Percentiles rank a stretch among this genome's conserved stretches.
phyloP scores from a whole-genome alignment of 2,797 vertebrate species.

The Spondyliosoma cantharus region DNA sequence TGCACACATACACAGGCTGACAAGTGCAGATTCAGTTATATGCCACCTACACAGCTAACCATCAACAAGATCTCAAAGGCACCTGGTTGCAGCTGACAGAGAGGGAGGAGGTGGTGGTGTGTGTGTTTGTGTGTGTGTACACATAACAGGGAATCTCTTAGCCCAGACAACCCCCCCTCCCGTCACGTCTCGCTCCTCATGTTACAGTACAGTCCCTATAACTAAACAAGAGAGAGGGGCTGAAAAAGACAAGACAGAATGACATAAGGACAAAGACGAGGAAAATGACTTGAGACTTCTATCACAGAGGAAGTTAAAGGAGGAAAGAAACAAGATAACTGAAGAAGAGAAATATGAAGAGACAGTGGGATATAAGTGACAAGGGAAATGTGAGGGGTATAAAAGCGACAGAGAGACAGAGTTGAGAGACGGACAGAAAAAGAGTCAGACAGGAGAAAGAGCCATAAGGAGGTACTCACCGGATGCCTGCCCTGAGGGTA shows the following conservation, averaged over 20 bases:
- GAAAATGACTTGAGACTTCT: background rate
- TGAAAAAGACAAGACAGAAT: slow-evolving; percentile 8
- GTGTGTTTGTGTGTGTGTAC: slow-evolving; percentile 35
- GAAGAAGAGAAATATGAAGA: background rate
- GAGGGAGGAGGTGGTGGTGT: slow-evolving; percentile 30
- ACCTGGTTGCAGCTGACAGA: slow-evolving; percentile 74
- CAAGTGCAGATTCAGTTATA: slow-evolving; percentile 52
- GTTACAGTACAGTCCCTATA: slow-evolving; percentile 60
- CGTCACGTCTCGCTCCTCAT: slow-evolving; percentile 50
- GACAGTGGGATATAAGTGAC: background rate
- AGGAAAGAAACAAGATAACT: background rate
- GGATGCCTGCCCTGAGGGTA: slow-evolving; percentile 93
- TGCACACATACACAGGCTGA: slow-evolving; percentile 14
- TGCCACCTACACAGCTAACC: slow-evolving; percentile 69
- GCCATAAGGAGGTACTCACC: slow-evolving; percentile 82
- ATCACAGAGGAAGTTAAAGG: background rate
- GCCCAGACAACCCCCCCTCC: slow-evolving; percentile 35
- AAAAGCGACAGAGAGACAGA: slow-evolving; percentile 25
- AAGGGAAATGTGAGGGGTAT: slow-evolving; percentile 22
- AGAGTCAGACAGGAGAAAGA: slow-evolving; percentile 32
- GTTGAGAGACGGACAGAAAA: slow-evolving; percentile 1
- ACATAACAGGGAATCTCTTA: slow-evolving; percentile 59
- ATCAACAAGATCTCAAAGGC: slow-evolving; percentile 73
- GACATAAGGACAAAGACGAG: slow-evolving; percentile 10
- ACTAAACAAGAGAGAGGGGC: slow-evolving; percentile 38